Evolutionary conservation across 2,888 invertebrate species (phyloP), one percentile per base, ranked within the genome.

Genomic region (Zelleria hepariella): DNA sequence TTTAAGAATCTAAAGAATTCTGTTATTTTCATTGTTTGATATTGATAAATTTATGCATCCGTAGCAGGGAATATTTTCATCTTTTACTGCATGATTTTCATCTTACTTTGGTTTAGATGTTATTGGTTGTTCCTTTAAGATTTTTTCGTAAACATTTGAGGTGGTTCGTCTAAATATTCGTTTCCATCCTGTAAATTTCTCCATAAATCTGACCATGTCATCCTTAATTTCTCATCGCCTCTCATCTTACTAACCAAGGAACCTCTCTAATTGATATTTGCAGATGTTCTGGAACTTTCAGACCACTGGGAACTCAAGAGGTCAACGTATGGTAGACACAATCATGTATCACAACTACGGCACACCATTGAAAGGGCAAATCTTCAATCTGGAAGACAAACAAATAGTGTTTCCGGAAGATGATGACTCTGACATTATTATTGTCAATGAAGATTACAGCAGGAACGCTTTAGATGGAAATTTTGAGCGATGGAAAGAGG

Each of bases 271-370:
- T 58, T 89, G 88, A 89, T 90, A 82, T 84, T 86, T 89, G 83
- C 91, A 95, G 95, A 91, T 92, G 81, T 92, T 95, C 78, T 95
- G 94, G 94, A 94, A 94, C 72, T 94, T 95, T 78, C 95, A 95
- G 92, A 91, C 92, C 53, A 91, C 92, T 68, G 90, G 91, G 68
- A 93, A 92, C 78, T 93, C 92, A 0, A 90, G 93, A 62, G 94
- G 93, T 48, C 94, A 94, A 77, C 90, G 94, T 60, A 92, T 93
- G 84, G 86, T 80, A 0, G 86, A 87, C 58, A 88, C 83, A 0
- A 75, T 80, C 18, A 78, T 83, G 78, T 83, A 86, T 58, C 81
- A 82, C 62, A 85, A 86, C 67, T 85, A 83, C 48, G 84, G 81
- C 5, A 68, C 74, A 0, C 80, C 80, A 0, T 68, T 74, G 0